phyloP scores from a whole-genome alignment of 2,113 vertebrate genomes.

The Condylura cristata region DNA sequence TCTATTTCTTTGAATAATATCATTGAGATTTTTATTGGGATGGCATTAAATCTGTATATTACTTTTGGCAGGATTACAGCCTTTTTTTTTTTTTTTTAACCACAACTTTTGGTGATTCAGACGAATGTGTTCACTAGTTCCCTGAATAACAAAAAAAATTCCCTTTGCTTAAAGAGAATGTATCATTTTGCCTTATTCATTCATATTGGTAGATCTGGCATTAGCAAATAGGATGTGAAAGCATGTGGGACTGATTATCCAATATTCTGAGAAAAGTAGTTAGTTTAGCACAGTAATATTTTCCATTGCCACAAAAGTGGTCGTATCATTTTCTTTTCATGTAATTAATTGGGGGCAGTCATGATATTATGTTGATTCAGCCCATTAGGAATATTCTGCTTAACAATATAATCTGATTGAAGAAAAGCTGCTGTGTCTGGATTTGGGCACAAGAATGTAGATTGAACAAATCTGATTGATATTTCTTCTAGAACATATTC shows the following conservation, averaged over 20 bases:
- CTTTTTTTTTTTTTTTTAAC: too few species aligned
- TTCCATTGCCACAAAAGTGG: slow-evolving; percentile 43
- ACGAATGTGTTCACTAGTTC: slow-evolving; percentile 6
- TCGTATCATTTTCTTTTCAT: slow-evolving; percentile 58
- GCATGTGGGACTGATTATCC: slow-evolving; percentile 47
- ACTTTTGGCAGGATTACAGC: too few species aligned
- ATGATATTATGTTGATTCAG: slow-evolving; percentile 41
- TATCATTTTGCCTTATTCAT: slow-evolving; percentile 20
- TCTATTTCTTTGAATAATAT: too few species aligned
- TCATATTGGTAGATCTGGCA: slow-evolving; percentile 34
- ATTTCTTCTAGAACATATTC: slow-evolving; percentile 42
- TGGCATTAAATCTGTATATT: too few species aligned
- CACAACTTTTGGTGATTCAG: background rate
- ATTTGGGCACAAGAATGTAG: background rate
- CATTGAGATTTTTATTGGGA: too few species aligned
- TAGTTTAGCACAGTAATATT: slow-evolving; percentile 37
- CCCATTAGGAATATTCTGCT: slow-evolving; percentile 41
- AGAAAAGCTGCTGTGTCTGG: slow-evolving; percentile 28
- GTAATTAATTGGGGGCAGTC: slow-evolving; percentile 49
- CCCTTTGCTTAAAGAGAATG: background rate
- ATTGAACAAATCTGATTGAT: slow-evolving; percentile 20
- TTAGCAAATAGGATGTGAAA: slow-evolving; percentile 53
- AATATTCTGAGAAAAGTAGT: slow-evolving; percentile 65
- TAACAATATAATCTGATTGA: slow-evolving; percentile 31
- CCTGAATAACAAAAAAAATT: background rate